phyloP scores from a whole-genome alignment of 2,113 vertebrate species.

The Prinia subflava region DNA sequence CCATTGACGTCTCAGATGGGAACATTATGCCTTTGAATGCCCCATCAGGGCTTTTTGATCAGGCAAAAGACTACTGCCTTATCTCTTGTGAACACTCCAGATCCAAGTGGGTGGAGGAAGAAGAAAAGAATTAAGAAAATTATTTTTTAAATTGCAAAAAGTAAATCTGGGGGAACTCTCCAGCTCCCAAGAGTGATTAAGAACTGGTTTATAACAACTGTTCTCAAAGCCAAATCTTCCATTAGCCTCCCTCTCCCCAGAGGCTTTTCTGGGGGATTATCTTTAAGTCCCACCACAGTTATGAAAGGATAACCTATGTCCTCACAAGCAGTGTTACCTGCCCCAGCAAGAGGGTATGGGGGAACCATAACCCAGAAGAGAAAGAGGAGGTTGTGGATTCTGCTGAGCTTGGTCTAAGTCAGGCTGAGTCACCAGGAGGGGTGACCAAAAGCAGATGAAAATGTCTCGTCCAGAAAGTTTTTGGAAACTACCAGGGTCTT shows the following conservation, averaged over 20 bases:
- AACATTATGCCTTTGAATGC: neutral
- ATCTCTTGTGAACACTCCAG: neutral
- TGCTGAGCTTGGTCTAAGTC: neutral
- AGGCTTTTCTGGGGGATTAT: neutral
- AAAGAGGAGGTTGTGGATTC: neutral
- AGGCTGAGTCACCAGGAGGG: neutral
- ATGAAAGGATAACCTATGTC: fast-evolving
- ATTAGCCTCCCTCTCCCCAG: neutral
- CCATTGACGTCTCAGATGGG: neutral
- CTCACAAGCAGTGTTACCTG: neutral
- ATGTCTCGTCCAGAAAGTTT: neutral
- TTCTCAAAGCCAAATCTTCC: neutral
- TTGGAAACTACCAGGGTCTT: neutral
- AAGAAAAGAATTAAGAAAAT: neutral
- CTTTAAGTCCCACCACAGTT: neutral
- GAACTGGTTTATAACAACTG: neutral
- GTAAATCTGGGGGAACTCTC: neutral
- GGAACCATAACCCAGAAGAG: neutral
- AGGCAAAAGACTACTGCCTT: neutral
- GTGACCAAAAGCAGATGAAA: fast-evolving
- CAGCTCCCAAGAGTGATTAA: neutral
- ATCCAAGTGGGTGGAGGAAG: neutral
- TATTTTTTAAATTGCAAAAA: neutral
- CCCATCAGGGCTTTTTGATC: neutral
- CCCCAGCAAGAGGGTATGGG: neutral